Evolutionary conservation across 1,140 invertebrate genomes (phyloP), one percentile per base, ranked within the genome.

Genomic region (Hirudo medicinalis): DNA sequence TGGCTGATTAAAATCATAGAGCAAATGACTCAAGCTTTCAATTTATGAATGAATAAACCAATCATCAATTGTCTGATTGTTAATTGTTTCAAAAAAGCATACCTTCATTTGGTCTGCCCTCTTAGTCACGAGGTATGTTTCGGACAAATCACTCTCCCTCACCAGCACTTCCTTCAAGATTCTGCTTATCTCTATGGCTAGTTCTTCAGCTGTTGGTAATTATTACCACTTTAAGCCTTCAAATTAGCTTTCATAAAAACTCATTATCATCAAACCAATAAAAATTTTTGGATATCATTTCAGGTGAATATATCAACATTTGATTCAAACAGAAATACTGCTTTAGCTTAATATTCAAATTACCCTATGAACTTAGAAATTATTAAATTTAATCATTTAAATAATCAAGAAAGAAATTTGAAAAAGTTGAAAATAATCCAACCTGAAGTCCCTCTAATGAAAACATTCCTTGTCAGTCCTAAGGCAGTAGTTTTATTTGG

Each of bases 81-180:
- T 25, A 15, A 19, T 25, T 63, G 19, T 19, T 43, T 32, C n/a
- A 32, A 68, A 22, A 53, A 60, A 74, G 32, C 25, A 72, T n/a
- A 76, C 77, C 76, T 74, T 74, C 43, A 75, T 71, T 19, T 71
- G 67, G 29, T 69, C 68, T n/a, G 72, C 67, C 29, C 76, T 75
- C 67, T 75, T 74, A 5, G 75, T 74, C 71, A 71, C 69, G 8
- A 76, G 70, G 57, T 76, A 74, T 22, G 72, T 75, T 70, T 76
- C 77, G 15, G 54, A 43, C 29, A 79, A 43, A 2, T 73, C 69
- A n/a, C 20, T 55, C 54, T 76, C 75, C 57, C 74, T 76, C 3
- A 77, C 74, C 36, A 77, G 66, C 19, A 76, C 67, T 0, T 78
- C 73, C 57, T n/a, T 63, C 57, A 63, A 63, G 29, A 22, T 63